phyloP scores from a whole-genome alignment of 2,113 vertebrate species.

The Malurus melanocephalus region DNA sequence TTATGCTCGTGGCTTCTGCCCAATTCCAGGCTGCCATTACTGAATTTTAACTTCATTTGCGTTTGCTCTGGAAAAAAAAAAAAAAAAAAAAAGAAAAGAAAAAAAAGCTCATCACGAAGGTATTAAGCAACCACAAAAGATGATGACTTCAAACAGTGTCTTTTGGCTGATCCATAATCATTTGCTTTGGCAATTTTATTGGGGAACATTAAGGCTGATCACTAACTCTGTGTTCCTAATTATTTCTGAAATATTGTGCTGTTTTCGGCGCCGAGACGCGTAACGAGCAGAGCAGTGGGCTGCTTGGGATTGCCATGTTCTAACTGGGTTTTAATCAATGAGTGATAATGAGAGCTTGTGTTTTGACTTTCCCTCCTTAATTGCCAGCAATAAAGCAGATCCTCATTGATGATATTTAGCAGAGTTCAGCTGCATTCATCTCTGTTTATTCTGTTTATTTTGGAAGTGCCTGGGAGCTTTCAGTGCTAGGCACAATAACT shows the following conservation, averaged over 20 bases:
- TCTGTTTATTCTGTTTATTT: slow-evolving; percentile 29
- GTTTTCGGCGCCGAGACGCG: neutral
- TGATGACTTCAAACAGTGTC: neutral
- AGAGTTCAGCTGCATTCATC: slow-evolving; percentile 33
- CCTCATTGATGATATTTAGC: slow-evolving; percentile 34
- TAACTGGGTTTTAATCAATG: slow-evolving; percentile 56
- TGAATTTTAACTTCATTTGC: neutral
- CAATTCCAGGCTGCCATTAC: neutral
- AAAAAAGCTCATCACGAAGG: neutral
- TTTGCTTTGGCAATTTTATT: slow-evolving; percentile 44
- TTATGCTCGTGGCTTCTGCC: neutral
- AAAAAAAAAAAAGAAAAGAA: neutral
- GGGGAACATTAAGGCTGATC: slow-evolving; percentile 41
- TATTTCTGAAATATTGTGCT: slow-evolving; percentile 54
- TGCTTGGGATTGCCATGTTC: slow-evolving; percentile 10
- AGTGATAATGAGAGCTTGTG: slow-evolving; percentile 49
- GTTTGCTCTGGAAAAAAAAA: neutral
- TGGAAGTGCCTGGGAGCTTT: slow-evolving; percentile 33
- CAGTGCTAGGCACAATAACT: neutral
- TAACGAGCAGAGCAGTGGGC: slow-evolving; percentile 22
- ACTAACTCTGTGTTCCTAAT: slow-evolving; percentile 43
- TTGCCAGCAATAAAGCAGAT: slow-evolving; percentile 47
- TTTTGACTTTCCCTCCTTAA: slow-evolving; percentile 60
- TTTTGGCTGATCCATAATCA: slow-evolving; percentile 42
- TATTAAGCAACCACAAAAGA: slow-evolving; percentile 24